Conservation (phyloP, 2,888 invertebrate genomes). For the Phengaris arion region DNA sequence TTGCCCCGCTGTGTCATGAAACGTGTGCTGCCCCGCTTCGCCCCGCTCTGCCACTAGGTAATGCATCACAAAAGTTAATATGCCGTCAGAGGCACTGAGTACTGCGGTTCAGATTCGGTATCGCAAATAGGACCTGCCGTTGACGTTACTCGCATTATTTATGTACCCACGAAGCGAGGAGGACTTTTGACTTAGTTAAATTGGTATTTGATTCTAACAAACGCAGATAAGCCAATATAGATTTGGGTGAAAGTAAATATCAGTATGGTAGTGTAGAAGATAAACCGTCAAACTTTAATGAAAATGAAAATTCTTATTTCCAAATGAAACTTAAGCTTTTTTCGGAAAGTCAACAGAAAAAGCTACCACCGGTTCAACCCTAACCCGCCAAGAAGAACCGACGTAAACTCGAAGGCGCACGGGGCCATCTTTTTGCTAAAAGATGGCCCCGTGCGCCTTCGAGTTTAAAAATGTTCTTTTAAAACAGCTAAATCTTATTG, state of each 20-base stretch:
- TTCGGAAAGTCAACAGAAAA: too few relatives aligned
- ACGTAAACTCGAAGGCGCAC: too few relatives aligned
- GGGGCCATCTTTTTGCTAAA: too few relatives aligned
- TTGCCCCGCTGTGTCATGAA: not conserved
- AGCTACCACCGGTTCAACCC: too few relatives aligned
- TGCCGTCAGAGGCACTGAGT: constrained; percentile 7
- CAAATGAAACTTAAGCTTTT: too few relatives aligned
- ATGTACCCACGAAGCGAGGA: constrained; percentile 47
- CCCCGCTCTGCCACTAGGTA: not conserved
- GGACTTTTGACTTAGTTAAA: constrained; percentile 19
- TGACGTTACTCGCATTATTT: constrained; percentile 74
- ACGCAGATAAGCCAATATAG: not conserved
- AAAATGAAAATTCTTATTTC: too few relatives aligned
- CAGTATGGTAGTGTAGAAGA: too few relatives aligned
- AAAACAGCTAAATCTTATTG: too few relatives aligned
- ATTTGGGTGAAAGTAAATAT: not conserved
- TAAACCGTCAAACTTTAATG: too few relatives aligned
- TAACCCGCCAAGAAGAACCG: too few relatives aligned
- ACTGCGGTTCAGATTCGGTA: not conserved
- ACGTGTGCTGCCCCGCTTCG: not conserved
- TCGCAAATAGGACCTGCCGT: constrained; percentile 60
- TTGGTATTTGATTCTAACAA: constrained; percentile 6
- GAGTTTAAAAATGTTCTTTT: too few relatives aligned
- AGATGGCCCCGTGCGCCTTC: too few relatives aligned
- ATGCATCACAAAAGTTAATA: constrained; percentile 27